Conservation (phyloP, 2,888 invertebrate genomes). For the Ariolimax columbianus region DNA sequence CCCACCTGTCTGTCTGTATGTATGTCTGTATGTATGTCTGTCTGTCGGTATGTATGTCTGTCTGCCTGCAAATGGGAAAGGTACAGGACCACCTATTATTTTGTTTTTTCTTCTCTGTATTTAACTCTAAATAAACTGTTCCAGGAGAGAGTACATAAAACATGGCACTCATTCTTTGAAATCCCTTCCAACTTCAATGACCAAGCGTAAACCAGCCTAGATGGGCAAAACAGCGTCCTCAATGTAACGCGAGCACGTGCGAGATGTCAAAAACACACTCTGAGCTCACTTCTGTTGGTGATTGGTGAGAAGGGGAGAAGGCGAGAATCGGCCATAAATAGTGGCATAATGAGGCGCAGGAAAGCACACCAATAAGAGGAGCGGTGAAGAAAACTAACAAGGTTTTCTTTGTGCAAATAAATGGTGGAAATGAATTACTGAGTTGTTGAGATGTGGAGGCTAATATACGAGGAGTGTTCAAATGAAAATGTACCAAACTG, state of each 20-base stretch:
- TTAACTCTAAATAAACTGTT: not conserved
- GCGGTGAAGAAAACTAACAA: too few relatives aligned
- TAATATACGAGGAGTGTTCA: too few relatives aligned
- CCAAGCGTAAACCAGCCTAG: not conserved
- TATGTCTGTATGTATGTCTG: too few relatives aligned
- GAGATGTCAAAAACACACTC: constrained; percentile 35
- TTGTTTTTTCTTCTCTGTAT: not conserved
- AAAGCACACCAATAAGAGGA: too few relatives aligned
- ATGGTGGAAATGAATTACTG: too few relatives aligned
- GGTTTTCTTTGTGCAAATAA: too few relatives aligned
- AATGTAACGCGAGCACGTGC: constrained; percentile 15
- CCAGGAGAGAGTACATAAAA: not conserved
- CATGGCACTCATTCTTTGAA: not conserved
- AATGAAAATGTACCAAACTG: too few relatives aligned
- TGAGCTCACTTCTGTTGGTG: constrained; percentile 11
- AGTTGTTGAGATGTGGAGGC: too few relatives aligned
- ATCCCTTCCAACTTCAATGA: not conserved
- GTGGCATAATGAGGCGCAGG: not conserved
- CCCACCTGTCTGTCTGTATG: too few relatives aligned
- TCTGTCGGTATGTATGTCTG: too few relatives aligned
- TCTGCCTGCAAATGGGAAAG: too few relatives aligned
- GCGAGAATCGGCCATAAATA: not conserved
- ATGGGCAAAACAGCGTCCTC: not conserved
- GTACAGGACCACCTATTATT: not conserved
- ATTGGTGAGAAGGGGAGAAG: not conserved